Conservation (phyloP, 1,140 invertebrate species). For the Euborellia annulipes region DNA sequence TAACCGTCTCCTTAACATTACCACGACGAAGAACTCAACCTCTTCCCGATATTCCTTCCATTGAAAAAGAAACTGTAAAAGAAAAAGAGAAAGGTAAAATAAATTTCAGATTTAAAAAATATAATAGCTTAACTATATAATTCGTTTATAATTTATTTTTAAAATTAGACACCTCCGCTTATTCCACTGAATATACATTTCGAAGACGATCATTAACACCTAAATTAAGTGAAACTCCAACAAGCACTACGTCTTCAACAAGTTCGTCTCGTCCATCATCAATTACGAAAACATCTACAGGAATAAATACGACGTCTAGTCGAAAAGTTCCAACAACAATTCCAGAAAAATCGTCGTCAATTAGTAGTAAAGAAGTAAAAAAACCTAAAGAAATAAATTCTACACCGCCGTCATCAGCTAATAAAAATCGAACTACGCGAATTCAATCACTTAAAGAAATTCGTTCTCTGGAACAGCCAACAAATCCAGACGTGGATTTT, state of each 20-base stretch:
- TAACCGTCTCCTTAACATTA: slow-evolving; percentile 42
- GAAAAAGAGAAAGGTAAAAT: slow-evolving; percentile 21
- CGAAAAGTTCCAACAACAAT: not conserved
- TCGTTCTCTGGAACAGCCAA: slow-evolving; percentile 21
- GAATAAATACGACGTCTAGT: slow-evolving; percentile 3
- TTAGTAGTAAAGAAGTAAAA: too few species aligned
- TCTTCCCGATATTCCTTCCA: slow-evolving; percentile 8
- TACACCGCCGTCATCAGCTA: too few species aligned
- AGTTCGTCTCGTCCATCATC: not conserved
- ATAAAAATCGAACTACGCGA: not conserved
- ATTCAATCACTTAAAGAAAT: slow-evolving; percentile 18
- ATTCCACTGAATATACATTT: too few species aligned
- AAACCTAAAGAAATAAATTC: too few species aligned
- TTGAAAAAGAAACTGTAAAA: not conserved
- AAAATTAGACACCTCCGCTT: too few species aligned
- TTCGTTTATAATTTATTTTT: too few species aligned
- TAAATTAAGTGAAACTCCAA: not conserved
- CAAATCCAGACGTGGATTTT: slow-evolving; percentile 38
- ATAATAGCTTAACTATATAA: not conserved
- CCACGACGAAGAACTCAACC: slow-evolving; percentile 39
- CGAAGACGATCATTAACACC: not conserved
- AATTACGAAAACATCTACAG: slow-evolving; percentile 2
- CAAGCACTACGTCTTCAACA: not conserved
- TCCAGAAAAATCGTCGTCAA: too few species aligned
- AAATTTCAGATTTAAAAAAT: slow-evolving; percentile 8